These are phyloP conservation scores for Sarcophaga rosellei DNA, from an alignment of 2,888 invertebrate species.

Conservation along the genomic window DNA sequence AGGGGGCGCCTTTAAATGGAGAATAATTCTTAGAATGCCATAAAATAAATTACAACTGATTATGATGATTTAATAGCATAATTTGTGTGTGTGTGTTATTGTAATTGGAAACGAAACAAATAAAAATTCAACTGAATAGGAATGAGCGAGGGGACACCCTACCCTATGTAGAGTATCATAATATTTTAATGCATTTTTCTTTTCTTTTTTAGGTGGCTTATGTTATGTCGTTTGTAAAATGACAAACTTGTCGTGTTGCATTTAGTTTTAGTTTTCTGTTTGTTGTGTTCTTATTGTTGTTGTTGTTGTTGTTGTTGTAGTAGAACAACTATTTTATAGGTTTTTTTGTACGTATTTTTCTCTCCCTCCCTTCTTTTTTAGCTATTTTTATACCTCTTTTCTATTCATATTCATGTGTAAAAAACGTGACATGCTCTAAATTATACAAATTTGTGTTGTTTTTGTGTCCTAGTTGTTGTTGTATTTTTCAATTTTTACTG, in stretches of 20 bases:
- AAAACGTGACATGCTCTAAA: conserved; percentile 60
- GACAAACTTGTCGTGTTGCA: conserved; percentile 64
- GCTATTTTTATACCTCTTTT: not conserved
- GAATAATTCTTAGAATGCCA: too few species aligned
- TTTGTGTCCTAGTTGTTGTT: not conserved
- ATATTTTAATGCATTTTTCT: too few species aligned
- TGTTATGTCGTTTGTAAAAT: conserved; percentile 36
- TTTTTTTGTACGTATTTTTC: not conserved
- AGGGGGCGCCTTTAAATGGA: too few species aligned
- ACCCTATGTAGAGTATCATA: not conserved
- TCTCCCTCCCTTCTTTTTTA: not conserved
- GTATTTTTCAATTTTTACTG: conserved; percentile 30
- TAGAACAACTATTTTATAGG: conserved; percentile 6
- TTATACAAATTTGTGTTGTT: conserved; percentile 34
- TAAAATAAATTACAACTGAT: too few species aligned
- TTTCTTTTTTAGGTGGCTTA: too few species aligned
- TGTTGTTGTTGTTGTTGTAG: not conserved
- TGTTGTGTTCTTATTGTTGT: conserved; percentile 16
- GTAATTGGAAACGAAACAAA: not conserved
- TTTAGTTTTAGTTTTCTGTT: conserved; percentile 47
- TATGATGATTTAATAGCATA: too few species aligned
- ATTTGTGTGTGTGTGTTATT: not conserved
- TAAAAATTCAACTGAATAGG: not conserved
- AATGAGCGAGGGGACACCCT: not conserved
- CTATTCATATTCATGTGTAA: conserved; percentile 35